Conservation (phyloP, 2,797 vertebrate species). For the Dendrocincla tyrannina region DNA sequence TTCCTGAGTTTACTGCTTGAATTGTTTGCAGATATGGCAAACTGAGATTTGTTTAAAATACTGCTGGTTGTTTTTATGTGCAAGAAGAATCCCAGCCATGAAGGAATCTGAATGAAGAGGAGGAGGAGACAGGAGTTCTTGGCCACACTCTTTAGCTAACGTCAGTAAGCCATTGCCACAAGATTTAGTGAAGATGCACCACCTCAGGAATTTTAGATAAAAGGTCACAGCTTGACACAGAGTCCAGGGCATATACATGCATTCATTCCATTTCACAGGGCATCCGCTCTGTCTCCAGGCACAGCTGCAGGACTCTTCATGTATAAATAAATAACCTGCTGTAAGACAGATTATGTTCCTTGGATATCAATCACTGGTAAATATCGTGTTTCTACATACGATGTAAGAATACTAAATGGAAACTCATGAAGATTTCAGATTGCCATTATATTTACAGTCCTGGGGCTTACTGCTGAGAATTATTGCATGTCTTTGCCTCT, state of each 20-base stretch:
- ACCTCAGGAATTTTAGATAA: background rate
- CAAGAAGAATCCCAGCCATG: background rate
- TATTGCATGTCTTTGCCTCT: slow-evolving; percentile 24
- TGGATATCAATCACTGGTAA: slow-evolving; percentile 49
- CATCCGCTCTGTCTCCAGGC: background rate
- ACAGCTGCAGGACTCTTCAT: slow-evolving; percentile 42
- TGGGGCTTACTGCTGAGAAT: background rate
- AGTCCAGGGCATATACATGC: background rate
- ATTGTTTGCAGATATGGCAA: background rate
- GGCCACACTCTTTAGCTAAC: background rate
- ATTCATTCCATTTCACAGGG: background rate
- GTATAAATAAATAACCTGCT: slow-evolving; percentile 56
- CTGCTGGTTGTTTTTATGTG: background rate
- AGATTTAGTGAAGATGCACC: background rate
- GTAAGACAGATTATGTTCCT: slow-evolving; percentile 56
- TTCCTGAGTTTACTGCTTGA: background rate
- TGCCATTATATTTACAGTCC: slow-evolving; percentile 35
- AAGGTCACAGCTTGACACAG: background rate
- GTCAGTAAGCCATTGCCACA: background rate
- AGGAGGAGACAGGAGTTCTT: background rate
- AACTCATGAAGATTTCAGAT: slow-evolving; percentile 56
- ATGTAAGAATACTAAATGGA: slow-evolving; percentile 47
- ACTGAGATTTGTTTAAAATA: background rate
- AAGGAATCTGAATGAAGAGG: background rate
- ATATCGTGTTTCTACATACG: slow-evolving; percentile 2